A percentile compares a stretch with the other conserved stretches of the same genome.
Evolutionary conservation across 2,797 vertebrate species (phyloP).

Genomic region (Gadopsis bispinosus): DNA sequence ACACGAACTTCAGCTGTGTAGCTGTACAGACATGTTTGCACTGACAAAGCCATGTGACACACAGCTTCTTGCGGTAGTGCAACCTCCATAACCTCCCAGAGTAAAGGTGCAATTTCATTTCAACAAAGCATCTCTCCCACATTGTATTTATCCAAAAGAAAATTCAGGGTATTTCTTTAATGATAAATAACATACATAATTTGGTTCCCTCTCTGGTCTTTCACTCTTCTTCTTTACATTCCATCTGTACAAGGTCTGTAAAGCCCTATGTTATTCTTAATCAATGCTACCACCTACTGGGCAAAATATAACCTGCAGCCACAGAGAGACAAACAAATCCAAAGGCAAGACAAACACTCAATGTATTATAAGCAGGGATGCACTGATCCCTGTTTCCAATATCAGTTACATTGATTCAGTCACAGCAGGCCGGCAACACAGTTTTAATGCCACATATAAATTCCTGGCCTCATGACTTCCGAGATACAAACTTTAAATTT

Average conservation of each 20-base stretch:
- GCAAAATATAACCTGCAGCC: constrained; percentile 1
- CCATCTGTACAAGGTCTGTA: not conserved
- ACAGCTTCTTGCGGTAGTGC: not conserved
- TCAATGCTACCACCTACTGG: constrained; percentile 73
- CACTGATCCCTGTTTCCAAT: not conserved
- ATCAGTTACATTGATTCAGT: not conserved
- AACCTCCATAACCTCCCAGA: constrained; percentile 6
- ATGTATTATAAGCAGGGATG: not conserved
- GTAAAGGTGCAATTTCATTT: constrained; percentile 18
- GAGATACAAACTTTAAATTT: not conserved
- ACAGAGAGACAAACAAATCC: not conserved
- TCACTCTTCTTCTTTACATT: not conserved
- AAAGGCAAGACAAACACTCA: not conserved
- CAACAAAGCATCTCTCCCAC: not conserved
- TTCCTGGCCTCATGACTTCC: not conserved
- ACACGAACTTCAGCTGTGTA: not conserved
- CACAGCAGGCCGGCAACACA: not conserved
- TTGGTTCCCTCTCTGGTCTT: not conserved
- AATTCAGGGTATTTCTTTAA: constrained; percentile 27
- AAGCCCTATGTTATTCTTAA: not conserved
- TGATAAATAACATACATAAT: constrained; percentile 18
- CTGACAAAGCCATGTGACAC: not conserved
- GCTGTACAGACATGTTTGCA: not conserved
- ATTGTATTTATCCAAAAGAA: constrained; percentile 11
- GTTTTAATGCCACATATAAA: not conserved